Base-by-base conservation (phyloP, 1,140 invertebrate species). In the Dermatophagoides farinae region DNA sequence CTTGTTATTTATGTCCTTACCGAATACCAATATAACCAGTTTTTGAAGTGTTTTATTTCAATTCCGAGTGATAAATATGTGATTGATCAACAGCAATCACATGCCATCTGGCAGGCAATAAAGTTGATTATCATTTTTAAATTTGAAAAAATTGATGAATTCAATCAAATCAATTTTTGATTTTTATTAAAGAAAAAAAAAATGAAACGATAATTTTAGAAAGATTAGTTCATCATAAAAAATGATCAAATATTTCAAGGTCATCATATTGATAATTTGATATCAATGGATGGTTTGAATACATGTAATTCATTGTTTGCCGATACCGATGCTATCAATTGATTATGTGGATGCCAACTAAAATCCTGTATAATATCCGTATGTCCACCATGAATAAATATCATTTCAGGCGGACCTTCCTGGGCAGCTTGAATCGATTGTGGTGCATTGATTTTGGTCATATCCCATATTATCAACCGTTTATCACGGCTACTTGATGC, bases 341-440 rank as follows among this genome's bases (percentile, higher is more conserved):
- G 99, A 0, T 93, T 91, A 73, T 99, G 95, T 71, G 97, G 97
- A 14, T 92, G 93, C 96, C 96, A 99, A 1, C 93, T 97, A 73
- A 99, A 99, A 72, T 99, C 95, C n/a, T 88, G 96, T 59, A 99
- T 98, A 74, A 98, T 99, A n/a, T 95, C 93, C 0, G 93, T 98
- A 70, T 98, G 96, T 0, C 96, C 95, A 62, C 93, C 91, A 69
- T 97, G 92, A 66, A 97, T 95, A 67, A 93, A 96, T 71, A 98
- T 71, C 60, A 99, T 74, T 74, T 98, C 95, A 0, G 96, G 93
- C 14, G 95, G 96, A 16, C 95, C 96, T 76, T 98, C 95, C 74
- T 99, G 93, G 12, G 93, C 89, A 77, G 99, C 96, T 71, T 98
- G 95, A 6, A 88, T 82, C 16, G 86, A 88, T 71, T 99, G 95